Conservation (phyloP, 2,888 invertebrate species). For the Callosobruchus maculatus region DNA sequence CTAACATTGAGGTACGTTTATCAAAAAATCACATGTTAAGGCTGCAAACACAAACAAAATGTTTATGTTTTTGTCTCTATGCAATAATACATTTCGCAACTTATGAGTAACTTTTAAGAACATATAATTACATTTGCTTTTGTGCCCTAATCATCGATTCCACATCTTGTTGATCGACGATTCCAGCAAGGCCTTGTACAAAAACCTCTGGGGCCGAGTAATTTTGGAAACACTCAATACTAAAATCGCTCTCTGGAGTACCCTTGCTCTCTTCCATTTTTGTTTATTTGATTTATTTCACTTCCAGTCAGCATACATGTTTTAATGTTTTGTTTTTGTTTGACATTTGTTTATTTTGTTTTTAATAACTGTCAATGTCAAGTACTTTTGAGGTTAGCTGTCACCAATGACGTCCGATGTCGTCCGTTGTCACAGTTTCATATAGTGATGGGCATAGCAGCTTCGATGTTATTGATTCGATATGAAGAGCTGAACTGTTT, state of each 20-base stretch:
- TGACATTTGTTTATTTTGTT: not conserved
- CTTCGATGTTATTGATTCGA: too few species aligned
- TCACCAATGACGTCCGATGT: too few species aligned
- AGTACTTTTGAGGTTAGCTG: not conserved
- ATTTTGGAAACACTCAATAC: constrained; percentile 86
- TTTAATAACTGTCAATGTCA: not conserved
- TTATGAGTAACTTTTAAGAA: too few species aligned
- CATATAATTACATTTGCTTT: constrained; percentile 75
- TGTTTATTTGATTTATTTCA: not conserved
- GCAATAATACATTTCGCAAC: too few species aligned
- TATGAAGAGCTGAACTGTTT: too few species aligned
- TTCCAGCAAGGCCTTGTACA: constrained; percentile 86
- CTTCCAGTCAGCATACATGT: not conserved
- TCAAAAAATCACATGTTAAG: too few species aligned
- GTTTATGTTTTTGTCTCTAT: too few species aligned
- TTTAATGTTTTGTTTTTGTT: not conserved
- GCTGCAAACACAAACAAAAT: too few species aligned
- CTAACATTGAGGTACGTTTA: too few species aligned
- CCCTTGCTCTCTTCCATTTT: constrained; percentile 51
- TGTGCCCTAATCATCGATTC: constrained; percentile 87
- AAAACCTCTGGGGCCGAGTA: constrained; percentile 89
- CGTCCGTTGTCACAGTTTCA: too few species aligned
- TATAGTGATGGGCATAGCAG: too few species aligned
- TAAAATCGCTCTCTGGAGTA: constrained; percentile 65
- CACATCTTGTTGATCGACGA: constrained; percentile 88